These are phyloP conservation scores for Boloria euphrosyne DNA, from an alignment of 2,888 invertebrate genomes.

Conservation along the genomic window DNA sequence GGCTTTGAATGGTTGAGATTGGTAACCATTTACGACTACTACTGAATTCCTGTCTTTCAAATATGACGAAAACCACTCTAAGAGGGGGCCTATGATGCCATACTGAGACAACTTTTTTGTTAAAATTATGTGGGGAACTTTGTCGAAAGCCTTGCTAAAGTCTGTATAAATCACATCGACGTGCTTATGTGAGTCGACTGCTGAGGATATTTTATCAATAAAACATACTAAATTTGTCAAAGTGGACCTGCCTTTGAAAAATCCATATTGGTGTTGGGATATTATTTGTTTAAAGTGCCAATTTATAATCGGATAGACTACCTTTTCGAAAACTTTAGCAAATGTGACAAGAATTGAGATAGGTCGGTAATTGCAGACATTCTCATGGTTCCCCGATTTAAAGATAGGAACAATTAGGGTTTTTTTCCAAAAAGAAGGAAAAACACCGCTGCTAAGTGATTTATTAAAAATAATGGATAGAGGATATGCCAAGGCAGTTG, in stretches of 20 bases:
- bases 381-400: conserved; percentile 21
- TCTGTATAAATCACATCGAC: conserved; percentile 37
- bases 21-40: conserved; percentile 29
- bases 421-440: conserved; percentile 37
- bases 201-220: conserved; percentile 7
- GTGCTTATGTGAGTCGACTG: conserved; percentile 23
- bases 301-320: conserved; percentile 20
- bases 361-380: conserved; percentile 36
- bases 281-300: conserved; percentile 24
- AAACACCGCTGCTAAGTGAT: conserved; percentile 32
- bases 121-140: conserved; percentile 30
- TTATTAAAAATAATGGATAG: conserved; percentile 28
- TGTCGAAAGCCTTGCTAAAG: conserved; percentile 37
- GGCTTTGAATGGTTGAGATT: conserved; percentile 9
- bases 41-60: conserved; percentile 18
- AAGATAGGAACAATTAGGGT: conserved; percentile 33
- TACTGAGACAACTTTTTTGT: conserved; percentile 25
- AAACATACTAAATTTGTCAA: conserved; percentile 30
- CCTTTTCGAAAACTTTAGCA: conserved; percentile 35
- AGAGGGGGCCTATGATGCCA: conserved; percentile 30
- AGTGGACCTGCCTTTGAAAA: conserved; percentile 27
- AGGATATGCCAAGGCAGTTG: conserved; percentile 17
- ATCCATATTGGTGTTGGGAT: conserved; percentile 30
- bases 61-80: conserved; percentile 31
- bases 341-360: conserved; percentile 34